Base-by-base conservation (phyloP, 2,113 vertebrate species). In the Brienomyrus brachyistius region DNA sequence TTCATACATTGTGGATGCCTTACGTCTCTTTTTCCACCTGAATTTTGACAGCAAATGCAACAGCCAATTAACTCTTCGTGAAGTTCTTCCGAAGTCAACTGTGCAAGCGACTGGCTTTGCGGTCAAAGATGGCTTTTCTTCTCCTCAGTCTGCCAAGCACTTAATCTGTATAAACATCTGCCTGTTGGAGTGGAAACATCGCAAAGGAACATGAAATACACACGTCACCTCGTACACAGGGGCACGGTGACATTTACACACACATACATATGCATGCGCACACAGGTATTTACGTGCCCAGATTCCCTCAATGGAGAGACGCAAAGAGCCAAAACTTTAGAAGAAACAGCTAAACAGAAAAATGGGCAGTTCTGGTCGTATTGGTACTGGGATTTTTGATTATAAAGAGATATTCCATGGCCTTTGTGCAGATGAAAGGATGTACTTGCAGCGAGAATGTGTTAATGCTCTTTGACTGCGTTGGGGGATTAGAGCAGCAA, bases 31-130 rank as follows among this genome's bases (percentile, higher is more conserved):
- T 54, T 66, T 93, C 93, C 90, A 91, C 27, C 62, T 31, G 62
- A 91, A 88, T 86, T 90, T 66, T 88, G 89, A 90, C 84, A 62
- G 85, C 31, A 74, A 89, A 59, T 91, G 89, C 89, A 86, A 93
- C 91, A 92, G 51, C 82, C 92, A 89, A 92, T 91, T 45, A 86
- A 90, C 47, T 80, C 85, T 84, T 84, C 50, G 23, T 56, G 59
- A 27, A 89, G 56, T 52, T 19, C 31, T 9, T 83, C 9, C 7
- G 19, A 17, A 83, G 43, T 87, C 85, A 86, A 31, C 50, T 9
- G n/a, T 85, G 82, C 85, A 56, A 27, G 85, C 27, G 50, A 13
- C n/a, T 19, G 27, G 48, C 85, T 21, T 84, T 87, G 48, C 0
- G 19, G 50, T 40, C n/a, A 31, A 17, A 35, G 15, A 31, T 56